Conservation (phyloP, 1,140 invertebrate species). For the Anastrepha ludens region DNA sequence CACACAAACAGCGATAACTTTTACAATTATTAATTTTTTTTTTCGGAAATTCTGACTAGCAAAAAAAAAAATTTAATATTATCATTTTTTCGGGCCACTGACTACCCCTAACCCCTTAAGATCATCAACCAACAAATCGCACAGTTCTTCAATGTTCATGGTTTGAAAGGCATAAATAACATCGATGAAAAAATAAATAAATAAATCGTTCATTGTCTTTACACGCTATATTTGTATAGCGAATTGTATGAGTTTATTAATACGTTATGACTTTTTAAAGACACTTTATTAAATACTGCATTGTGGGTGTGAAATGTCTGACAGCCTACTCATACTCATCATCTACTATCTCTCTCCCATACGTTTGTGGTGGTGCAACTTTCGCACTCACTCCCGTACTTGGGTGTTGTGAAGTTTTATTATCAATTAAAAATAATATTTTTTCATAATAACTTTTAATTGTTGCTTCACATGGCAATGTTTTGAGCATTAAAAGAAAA, state of each 20-base stretch:
- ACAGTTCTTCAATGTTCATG: too few species aligned
- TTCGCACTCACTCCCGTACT: not conserved
- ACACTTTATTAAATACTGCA: not conserved
- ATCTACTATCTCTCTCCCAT: not conserved
- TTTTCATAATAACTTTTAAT: conserved; percentile 48
- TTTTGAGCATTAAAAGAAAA: conserved; percentile 3
- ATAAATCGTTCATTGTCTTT: too few species aligned
- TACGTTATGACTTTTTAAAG: not conserved
- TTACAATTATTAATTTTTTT: too few species aligned
- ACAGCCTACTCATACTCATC: not conserved
- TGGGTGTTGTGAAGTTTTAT: conserved; percentile 11
- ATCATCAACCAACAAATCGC: too few species aligned
- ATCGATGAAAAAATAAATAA: too few species aligned
- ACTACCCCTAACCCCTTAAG: too few species aligned
- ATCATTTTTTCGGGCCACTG: too few species aligned
- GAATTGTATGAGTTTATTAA: not conserved
- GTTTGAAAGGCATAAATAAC: too few species aligned
- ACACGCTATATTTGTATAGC: not conserved
- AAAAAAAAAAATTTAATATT: too few species aligned
- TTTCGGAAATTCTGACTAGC: too few species aligned
- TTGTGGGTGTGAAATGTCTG: conserved; percentile 34
- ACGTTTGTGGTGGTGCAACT: not conserved
- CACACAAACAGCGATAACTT: too few species aligned
- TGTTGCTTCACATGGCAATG: conserved; percentile 15
- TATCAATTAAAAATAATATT: conserved; percentile 23